These are phyloP conservation scores for Pachyramphus minor DNA, from an alignment of 2,113 vertebrate species.

Conservation along the genomic window DNA sequence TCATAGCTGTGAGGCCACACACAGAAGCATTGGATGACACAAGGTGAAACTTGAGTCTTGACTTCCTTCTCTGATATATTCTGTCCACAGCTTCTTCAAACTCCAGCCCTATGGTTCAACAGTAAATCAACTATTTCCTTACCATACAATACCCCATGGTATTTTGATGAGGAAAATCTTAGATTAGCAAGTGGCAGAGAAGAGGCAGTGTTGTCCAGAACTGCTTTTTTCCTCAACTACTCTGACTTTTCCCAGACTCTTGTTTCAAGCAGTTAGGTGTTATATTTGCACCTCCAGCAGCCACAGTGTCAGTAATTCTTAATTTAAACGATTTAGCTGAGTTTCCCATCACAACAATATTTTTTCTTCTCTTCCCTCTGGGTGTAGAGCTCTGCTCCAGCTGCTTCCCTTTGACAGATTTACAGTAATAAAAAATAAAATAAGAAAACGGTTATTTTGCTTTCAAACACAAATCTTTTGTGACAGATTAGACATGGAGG, in stretches of 20 bases:
- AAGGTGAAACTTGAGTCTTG: background rate
- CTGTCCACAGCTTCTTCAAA: background rate
- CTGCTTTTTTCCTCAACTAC: background rate
- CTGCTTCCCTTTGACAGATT: conserved; percentile 57
- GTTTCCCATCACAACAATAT: conserved; percentile 19
- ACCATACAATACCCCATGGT: background rate
- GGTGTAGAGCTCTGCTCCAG: conserved; percentile 35
- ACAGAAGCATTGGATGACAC: fast-evolving
- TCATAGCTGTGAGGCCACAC: background rate
- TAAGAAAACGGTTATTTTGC: conserved; percentile 4
- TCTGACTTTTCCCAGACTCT: conserved; percentile 1
- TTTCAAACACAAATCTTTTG: conserved; percentile 58
- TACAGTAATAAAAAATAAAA: conserved; percentile 49
- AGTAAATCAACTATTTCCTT: background rate
- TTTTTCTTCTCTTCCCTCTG: conserved; percentile 34
- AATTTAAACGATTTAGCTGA: conserved; percentile 55
- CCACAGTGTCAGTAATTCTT: conserved; percentile 48
- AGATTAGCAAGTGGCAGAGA: background rate
- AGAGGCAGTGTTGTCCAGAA: background rate
- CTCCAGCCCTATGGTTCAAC: background rate
- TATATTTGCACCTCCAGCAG: conserved; percentile 34
- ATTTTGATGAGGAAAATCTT: background rate
- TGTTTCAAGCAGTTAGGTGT: background rate
- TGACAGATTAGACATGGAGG: conserved; percentile 39
- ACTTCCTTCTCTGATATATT: background rate